A percentile compares a stretch with the other conserved stretches of the same genome.
Conservation (phyloP, 2,888 invertebrate species). For the Dynastes hyllus region DNA sequence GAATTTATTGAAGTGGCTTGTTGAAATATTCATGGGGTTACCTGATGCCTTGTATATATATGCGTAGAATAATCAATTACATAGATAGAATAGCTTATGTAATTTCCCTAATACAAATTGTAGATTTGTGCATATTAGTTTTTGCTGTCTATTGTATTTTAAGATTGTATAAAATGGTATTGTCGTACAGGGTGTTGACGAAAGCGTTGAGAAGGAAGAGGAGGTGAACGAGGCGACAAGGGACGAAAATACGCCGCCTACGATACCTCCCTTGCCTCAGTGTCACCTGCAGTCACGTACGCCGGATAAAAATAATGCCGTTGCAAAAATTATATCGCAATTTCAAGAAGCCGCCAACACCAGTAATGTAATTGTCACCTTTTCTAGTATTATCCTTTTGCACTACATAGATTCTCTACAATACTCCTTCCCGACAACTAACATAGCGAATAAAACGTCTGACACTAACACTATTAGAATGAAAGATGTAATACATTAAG, state of each 20-base stretch:
- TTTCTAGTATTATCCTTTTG: conserved; percentile 49
- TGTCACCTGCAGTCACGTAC: conserved; percentile 67
- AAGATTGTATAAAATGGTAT: conserved; percentile 24
- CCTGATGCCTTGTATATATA: no score
- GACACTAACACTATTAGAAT: conserved; percentile 48
- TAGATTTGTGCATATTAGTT: no score
- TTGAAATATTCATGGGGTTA: no score
- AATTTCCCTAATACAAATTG: no score
- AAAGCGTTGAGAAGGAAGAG: conserved; percentile 64
- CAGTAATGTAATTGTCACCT: conserved; percentile 64
- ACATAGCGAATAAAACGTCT: conserved; percentile 44
- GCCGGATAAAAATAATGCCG: conserved; percentile 66
- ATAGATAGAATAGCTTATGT: no score
- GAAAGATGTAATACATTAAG: conserved; percentile 10
- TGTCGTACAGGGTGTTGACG: conserved; percentile 65
- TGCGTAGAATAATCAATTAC: no score
- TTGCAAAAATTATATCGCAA: conserved; percentile 71
- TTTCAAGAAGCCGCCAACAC: conserved; percentile 69
- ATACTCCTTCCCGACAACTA: conserved; percentile 25
- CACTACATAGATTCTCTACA: conserved; percentile 49
- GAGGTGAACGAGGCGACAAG: conserved; percentile 56
- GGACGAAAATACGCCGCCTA: conserved; percentile 64
- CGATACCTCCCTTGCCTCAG: conserved; percentile 70
- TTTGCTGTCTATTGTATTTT: background rate
- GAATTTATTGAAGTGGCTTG: no score